Percentiles rank a stretch among this genome's conserved stretches.
phyloP scores from a whole-genome alignment of 2,797 vertebrate genomes.

The Xenops minutus region DNA sequence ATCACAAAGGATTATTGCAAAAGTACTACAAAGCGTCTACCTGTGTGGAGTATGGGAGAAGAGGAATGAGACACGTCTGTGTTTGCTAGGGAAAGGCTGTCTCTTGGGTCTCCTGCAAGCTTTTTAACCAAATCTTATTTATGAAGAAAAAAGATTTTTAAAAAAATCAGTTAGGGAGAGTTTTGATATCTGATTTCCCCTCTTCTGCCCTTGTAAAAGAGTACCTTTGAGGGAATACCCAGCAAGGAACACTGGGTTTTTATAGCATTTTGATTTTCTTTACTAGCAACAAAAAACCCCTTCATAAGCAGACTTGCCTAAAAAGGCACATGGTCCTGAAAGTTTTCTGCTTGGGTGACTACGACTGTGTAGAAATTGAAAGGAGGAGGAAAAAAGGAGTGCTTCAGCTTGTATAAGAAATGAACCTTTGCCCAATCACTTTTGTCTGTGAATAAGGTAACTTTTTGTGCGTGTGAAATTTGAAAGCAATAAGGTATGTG shows the following conservation, averaged over 20 bases:
- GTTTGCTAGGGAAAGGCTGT: neutral
- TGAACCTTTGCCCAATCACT: conserved; percentile 71
- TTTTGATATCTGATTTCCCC: neutral
- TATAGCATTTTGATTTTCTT: conserved; percentile 45
- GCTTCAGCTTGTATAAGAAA: conserved; percentile 70
- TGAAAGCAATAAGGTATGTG: conserved; percentile 60
- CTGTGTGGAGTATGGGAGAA: neutral
- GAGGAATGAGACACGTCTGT: neutral
- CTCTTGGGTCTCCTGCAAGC: neutral
- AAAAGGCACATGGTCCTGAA: conserved; percentile 61
- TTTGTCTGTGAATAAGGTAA: conserved; percentile 69
- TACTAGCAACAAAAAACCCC: conserved; percentile 57
- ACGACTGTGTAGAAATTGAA: conserved; percentile 74
- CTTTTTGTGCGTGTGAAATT: conserved; percentile 46
- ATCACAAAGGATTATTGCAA: neutral
- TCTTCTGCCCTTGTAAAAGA: neutral
- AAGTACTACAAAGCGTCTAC: neutral
- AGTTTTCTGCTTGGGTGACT: conserved; percentile 82
- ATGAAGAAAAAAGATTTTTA: neutral
- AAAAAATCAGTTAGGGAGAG: neutral
- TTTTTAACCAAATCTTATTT: neutral
- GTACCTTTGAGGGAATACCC: neutral
- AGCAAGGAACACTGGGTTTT: conserved; percentile 14
- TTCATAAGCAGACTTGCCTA: conserved; percentile 52
- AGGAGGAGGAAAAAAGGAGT: conserved; percentile 70